Evolutionary conservation across 2,113 vertebrate genomes (phyloP).

Genomic region (Eonycteris spelaea): DNA sequence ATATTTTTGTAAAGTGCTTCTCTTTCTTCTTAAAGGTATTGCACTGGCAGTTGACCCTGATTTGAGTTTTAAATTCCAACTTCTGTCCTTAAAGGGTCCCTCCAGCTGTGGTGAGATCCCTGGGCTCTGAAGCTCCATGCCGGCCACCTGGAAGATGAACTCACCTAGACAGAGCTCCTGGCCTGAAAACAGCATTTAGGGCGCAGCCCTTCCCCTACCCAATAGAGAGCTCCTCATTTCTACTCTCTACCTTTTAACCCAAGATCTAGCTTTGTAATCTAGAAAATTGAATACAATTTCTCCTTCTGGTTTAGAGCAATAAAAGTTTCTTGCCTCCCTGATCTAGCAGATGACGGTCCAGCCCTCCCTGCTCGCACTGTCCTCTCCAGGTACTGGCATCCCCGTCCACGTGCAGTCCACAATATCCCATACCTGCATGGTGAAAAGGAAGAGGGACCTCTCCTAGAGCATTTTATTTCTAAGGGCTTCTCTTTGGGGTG

Average conservation of each 20-base stretch:
- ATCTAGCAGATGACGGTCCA: neutral
- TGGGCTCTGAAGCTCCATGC: conserved; percentile 44
- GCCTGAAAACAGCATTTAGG: neutral
- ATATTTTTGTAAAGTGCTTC: neutral
- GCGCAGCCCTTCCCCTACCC: too few species aligned
- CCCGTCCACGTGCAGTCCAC: rapidly evolving
- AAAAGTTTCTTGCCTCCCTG: conserved; percentile 15
- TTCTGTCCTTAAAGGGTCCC: conserved; percentile 48
- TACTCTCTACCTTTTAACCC: neutral
- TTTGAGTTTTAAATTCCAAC: conserved; percentile 33
- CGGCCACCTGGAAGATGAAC: rapidly evolving
- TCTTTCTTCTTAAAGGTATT: conserved; percentile 48
- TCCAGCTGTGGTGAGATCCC: conserved; percentile 63
- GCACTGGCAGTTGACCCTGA: neutral
- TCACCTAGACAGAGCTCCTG: rapidly evolving
- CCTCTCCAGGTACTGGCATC: neutral
- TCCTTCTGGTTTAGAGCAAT: conserved; percentile 7
- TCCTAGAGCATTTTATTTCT: neutral
- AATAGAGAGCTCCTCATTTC: neutral
- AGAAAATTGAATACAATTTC: neutral
- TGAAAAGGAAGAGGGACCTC: neutral
- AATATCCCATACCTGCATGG: neutral
- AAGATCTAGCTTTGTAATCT: neutral
- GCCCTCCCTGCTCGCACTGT: neutral
- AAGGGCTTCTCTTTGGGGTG: neutral